These are phyloP conservation scores for Erythrocercus mccallii DNA, from an alignment of 2,113 vertebrate genomes.

Conservation along the genomic window DNA sequence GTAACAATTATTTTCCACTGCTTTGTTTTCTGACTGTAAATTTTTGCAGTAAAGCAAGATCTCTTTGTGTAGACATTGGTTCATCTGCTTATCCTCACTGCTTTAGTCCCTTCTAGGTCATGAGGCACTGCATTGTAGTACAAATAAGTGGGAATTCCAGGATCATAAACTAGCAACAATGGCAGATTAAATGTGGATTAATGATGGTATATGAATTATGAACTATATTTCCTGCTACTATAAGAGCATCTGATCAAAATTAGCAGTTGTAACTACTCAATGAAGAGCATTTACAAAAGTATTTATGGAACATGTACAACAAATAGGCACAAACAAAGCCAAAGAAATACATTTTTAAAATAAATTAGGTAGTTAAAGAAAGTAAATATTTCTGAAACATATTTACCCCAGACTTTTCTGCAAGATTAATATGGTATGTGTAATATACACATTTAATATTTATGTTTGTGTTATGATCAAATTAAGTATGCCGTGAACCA, in stretches of 20 bases:
- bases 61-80: not conserved
- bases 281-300: not conserved
- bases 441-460: constrained; percentile 13
- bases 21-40: constrained; percentile 1
- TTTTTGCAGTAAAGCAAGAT: not conserved
- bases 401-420: constrained; percentile 12
- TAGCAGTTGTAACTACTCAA: constrained; percentile 19
- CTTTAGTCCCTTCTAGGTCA: not conserved
- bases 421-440: not conserved
- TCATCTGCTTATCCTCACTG: not conserved
- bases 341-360: not conserved
- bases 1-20: not conserved
- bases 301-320: not conserved
- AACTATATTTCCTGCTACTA: not conserved
- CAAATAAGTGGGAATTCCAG: not conserved
- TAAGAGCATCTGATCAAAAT: constrained; percentile 27
- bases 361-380: not conserved
- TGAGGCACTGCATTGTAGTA: not conserved
- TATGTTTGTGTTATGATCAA: not conserved
- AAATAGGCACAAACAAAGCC: not conserved
- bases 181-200: not conserved
- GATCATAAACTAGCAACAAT: not conserved
- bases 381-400: constrained; percentile 10
- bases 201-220: not conserved
- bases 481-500: not conserved